Conservation (phyloP, 2,113 vertebrate species). For the Calidris pygmaea region DNA sequence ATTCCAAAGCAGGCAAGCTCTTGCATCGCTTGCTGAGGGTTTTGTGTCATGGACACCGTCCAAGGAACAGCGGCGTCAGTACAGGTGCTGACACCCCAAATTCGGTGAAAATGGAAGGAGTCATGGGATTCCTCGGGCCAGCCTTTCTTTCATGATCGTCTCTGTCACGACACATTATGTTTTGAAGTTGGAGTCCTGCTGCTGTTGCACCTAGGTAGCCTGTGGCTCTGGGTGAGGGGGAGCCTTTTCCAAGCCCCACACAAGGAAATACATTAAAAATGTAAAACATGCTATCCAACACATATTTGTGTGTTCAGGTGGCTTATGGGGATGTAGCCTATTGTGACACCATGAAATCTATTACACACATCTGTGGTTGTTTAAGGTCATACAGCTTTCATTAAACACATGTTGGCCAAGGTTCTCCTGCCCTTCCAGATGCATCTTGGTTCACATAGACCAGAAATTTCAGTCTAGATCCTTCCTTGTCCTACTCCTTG, state of each 20-base stretch:
- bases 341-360: background rate
- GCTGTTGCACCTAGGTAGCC: background rate
- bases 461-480: background rate
- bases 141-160: background rate
- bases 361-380: background rate
- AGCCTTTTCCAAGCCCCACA: background rate
- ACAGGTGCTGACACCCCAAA: background rate
- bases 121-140: background rate
- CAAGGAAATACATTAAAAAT: slow-evolving; percentile 2
- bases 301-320: background rate
- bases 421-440: background rate
- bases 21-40: background rate
- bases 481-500: background rate
- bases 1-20: background rate
- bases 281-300: background rate
- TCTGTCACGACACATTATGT: accelerated
- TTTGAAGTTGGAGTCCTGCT: background rate
- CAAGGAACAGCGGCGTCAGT: background rate
- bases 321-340: background rate
- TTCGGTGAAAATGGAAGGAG: background rate
- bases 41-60: background rate
- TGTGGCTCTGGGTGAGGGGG: background rate
- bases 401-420: accelerated
- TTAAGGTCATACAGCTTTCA: background rate
- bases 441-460: background rate